Percentiles rank a stretch among this genome's conserved stretches.
phyloP scores from a whole-genome alignment of 2,797 vertebrate species.

The Dendrocincla fuliginosa region DNA sequence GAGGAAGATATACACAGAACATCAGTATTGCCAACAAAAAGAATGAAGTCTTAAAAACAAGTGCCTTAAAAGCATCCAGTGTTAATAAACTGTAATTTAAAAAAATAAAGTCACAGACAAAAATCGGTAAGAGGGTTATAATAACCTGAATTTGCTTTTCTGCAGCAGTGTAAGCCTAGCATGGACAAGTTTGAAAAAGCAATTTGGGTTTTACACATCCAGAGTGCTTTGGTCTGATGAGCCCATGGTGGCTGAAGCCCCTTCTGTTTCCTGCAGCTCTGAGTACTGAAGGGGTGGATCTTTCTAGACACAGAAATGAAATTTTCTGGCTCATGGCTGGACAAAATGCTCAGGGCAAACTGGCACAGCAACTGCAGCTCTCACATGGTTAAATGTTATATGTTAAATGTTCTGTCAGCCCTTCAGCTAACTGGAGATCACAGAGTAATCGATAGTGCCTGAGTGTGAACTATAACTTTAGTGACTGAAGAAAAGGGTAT shows the following conservation, averaged over 20 bases:
- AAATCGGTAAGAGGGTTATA: not conserved
- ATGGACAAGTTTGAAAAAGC: not conserved
- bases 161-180: not conserved
- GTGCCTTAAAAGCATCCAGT: not conserved
- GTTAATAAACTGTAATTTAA: not conserved
- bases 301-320: not conserved
- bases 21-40: not conserved
- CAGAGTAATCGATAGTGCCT: not conserved
- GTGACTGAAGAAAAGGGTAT: not conserved
- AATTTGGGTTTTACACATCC: not conserved
- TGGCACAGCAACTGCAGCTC: not conserved
- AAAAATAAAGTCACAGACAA: not conserved
- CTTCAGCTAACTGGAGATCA: not conserved
- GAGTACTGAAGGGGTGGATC: not conserved
- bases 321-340: not conserved
- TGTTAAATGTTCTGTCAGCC: not conserved
- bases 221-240: not conserved
- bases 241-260: not conserved
- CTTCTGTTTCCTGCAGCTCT: not conserved
- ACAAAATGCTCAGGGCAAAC: not conserved
- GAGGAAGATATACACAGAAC: not conserved
- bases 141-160: not conserved
- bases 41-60: not conserved
- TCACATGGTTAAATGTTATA: not conserved
- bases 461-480: not conserved